These are phyloP conservation scores for Paradoxurus hermaphroditus DNA, from an alignment of 2,113 vertebrate genomes.

Conservation along the genomic window DNA sequence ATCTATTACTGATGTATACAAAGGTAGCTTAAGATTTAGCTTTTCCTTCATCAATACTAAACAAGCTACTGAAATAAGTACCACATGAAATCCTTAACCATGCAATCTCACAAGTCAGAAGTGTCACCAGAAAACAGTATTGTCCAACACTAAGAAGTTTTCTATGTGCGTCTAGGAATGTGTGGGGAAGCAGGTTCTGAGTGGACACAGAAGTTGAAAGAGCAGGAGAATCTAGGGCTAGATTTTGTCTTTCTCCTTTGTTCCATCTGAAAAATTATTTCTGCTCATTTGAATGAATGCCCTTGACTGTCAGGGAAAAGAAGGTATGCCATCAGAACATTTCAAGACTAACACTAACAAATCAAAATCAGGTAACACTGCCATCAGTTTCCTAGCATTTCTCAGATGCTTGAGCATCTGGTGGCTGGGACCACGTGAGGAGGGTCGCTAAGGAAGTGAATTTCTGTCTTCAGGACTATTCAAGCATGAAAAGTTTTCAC, in stretches of 20 bases:
- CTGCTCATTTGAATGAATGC: not conserved
- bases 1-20: not conserved
- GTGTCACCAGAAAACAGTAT: not conserved
- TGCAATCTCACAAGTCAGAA: not conserved
- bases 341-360: not conserved
- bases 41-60: not conserved
- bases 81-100: not conserved
- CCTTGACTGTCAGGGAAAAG: not conserved
- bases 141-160: not conserved
- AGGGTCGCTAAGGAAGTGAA: not conserved
- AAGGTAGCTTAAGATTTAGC: not conserved
- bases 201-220: not conserved
- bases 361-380: not conserved
- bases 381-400: not conserved
- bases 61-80: not conserved
- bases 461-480: constrained; percentile 14
- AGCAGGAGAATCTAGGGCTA: not conserved
- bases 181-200: not conserved
- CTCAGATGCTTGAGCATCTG: not conserved
- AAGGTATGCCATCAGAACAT: not conserved
- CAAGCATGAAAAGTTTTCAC: constrained; percentile 40
- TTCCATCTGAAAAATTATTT: constrained; percentile 1
- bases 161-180: not conserved
- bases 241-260: not conserved
- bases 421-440: not conserved